A percentile compares a stretch with the other conserved stretches of the same genome.
phyloP scores from a whole-genome alignment of 1,140 invertebrate genomes.

The Drosophila ambigua region DNA sequence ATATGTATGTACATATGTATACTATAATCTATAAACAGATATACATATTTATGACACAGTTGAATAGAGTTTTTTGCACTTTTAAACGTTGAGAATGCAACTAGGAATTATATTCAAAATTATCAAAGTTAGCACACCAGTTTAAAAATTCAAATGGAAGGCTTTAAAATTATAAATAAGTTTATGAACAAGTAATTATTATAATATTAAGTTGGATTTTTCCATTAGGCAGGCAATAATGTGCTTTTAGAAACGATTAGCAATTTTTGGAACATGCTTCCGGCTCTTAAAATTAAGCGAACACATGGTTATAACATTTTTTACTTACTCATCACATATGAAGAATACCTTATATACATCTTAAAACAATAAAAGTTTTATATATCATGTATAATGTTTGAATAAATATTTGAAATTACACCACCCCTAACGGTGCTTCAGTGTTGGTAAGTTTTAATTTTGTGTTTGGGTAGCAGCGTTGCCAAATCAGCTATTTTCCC shows the following conservation, averaged over 20 bases:
- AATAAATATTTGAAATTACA: constrained; percentile 52
- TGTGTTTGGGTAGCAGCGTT: neutral
- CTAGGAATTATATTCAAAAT: constrained; percentile 28
- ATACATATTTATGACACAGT: constrained; percentile 37
- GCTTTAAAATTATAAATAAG: constrained; percentile 73
- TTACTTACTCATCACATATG: constrained; percentile 40
- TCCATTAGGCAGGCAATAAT: constrained; percentile 29
- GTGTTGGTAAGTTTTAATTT: neutral
- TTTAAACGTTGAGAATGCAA: constrained; percentile 51
- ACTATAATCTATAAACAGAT: constrained; percentile 32
- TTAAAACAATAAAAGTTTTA: constrained; percentile 59
- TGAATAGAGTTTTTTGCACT: constrained; percentile 56
- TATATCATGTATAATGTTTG: constrained; percentile 43
- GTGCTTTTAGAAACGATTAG: constrained; percentile 31
- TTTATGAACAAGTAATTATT: constrained; percentile 46
- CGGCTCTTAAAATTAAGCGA: constrained; percentile 36
- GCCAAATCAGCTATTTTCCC: no score
- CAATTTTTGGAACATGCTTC: constrained; percentile 50
- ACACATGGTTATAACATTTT: constrained; percentile 48
- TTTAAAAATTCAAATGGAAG: constrained; percentile 55
- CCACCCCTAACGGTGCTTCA: neutral
- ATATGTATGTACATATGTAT: constrained; percentile 42
- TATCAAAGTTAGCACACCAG: constrained; percentile 57
- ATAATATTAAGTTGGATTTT: constrained; percentile 56
- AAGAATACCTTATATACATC: constrained; percentile 31